phyloP scores from a whole-genome alignment of 92 coral and sea anemone species.

The Porites evermanni region DNA sequence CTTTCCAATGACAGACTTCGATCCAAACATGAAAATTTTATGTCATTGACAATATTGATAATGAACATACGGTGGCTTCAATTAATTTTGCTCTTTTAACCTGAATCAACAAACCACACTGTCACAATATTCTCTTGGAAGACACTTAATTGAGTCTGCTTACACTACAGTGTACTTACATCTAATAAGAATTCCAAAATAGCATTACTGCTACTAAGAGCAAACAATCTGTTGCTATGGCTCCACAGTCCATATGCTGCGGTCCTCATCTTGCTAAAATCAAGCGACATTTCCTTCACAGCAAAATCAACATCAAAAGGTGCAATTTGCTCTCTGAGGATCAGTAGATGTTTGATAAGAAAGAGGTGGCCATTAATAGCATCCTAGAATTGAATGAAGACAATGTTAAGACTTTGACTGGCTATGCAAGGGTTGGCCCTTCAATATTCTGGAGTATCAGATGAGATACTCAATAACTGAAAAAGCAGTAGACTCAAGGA shows the following conservation, averaged over 20 bases:
- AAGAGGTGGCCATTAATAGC: slow-evolving; percentile 96
- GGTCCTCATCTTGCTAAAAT: slow-evolving; percentile 95
- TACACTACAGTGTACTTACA: slow-evolving; percentile 35
- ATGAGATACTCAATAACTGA: no score
- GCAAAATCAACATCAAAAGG: slow-evolving; percentile 99
- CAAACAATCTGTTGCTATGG: slow-evolving; percentile 90
- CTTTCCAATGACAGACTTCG: no score
- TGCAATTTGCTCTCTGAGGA: slow-evolving; percentile 98
- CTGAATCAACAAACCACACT: no score
- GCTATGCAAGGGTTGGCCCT: neutral
- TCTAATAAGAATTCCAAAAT: slow-evolving; percentile 93
- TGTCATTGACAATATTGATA: no score
- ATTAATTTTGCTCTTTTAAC: no score
- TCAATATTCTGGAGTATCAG: no score
- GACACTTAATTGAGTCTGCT: neutral
- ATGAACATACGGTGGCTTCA: no score
- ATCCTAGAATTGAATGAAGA: slow-evolving; percentile 62
- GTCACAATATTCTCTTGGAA: no score
- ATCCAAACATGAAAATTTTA: no score
- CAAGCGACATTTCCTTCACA: slow-evolving; percentile 95
- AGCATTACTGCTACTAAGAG: slow-evolving; percentile 90
- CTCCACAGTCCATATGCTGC: slow-evolving; percentile 99
- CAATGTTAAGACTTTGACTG: neutral
- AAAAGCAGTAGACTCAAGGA: no score
- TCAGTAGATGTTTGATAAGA: slow-evolving; percentile 93